A percentile compares a stretch with the other conserved stretches of the same genome.
These are phyloP conservation scores for Phalacrocorax carbo DNA, from an alignment of 2,113 vertebrate genomes.

Conservation along the genomic window DNA sequence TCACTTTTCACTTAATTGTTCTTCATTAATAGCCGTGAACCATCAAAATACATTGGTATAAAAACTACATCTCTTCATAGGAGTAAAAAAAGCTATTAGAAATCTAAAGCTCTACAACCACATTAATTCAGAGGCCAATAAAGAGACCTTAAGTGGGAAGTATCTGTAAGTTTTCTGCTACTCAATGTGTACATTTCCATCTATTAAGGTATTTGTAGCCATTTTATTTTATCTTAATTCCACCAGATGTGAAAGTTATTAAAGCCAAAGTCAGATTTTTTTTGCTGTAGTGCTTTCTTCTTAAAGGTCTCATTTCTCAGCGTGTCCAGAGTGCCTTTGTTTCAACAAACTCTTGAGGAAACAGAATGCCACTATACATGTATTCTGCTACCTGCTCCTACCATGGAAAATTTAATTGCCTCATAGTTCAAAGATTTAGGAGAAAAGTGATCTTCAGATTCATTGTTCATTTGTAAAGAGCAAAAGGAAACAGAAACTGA, in stretches of 20 bases:
- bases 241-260: background rate
- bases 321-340: background rate
- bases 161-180: background rate
- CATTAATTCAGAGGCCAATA: background rate
- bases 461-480: slow-evolving; percentile 5
- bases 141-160: background rate
- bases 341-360: background rate
- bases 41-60: background rate
- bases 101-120: background rate
- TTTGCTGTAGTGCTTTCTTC: background rate
- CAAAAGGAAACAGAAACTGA: background rate
- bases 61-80: background rate
- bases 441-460: slow-evolving; percentile 12
- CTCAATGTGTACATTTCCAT: background rate
- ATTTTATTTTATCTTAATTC: background rate
- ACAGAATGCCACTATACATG: background rate
- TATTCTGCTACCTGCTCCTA: background rate
- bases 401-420: slow-evolving; percentile 1
- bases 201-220: background rate
- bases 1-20: background rate
- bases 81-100: background rate
- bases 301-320: background rate
- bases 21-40: background rate
- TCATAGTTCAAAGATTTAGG: slow-evolving; percentile 1
- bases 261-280: background rate